Percentiles rank a stretch among this genome's conserved stretches.
Evolutionary conservation across 2,797 vertebrate genomes (phyloP).

Genomic region (Iguana delicatissima): DNA sequence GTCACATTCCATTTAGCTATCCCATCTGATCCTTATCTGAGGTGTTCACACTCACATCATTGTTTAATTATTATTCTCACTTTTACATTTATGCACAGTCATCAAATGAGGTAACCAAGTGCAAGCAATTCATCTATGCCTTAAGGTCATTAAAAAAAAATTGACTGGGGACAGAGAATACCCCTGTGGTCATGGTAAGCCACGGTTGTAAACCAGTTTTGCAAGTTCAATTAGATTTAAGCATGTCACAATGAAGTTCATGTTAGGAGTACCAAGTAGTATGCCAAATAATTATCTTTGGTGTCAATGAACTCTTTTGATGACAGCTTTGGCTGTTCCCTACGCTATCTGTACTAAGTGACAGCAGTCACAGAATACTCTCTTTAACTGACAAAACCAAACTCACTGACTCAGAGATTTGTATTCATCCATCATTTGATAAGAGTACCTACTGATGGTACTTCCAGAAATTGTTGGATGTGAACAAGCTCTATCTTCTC

Average conservation of each 20-base stretch:
- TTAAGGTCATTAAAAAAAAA: background rate
- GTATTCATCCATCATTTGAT: background rate
- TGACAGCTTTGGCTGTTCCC: background rate
- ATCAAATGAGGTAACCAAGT: slow-evolving; percentile 5
- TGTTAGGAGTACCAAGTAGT: background rate
- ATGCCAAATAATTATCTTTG: background rate
- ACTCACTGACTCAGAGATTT: background rate
- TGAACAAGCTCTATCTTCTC: background rate
- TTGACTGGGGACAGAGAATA: background rate
- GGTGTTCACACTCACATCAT: background rate
- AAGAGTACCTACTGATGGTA: background rate
- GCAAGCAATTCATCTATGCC: background rate
- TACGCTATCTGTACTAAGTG: too few species aligned
- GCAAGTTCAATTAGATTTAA: background rate
- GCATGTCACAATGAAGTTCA: background rate
- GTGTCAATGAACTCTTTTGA: background rate
- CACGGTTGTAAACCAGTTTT: background rate
- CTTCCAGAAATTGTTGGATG: background rate
- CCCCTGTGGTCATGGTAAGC: background rate
- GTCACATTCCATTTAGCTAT: slow-evolving; percentile 6
- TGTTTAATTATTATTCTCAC: slow-evolving; percentile 1
- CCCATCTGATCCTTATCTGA: background rate
- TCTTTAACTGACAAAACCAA: background rate
- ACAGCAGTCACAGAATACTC: background rate
- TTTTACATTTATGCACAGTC: background rate